phyloP scores from a whole-genome alignment of 2,797 vertebrate species.

The Yasuhikotakia modesta region DNA sequence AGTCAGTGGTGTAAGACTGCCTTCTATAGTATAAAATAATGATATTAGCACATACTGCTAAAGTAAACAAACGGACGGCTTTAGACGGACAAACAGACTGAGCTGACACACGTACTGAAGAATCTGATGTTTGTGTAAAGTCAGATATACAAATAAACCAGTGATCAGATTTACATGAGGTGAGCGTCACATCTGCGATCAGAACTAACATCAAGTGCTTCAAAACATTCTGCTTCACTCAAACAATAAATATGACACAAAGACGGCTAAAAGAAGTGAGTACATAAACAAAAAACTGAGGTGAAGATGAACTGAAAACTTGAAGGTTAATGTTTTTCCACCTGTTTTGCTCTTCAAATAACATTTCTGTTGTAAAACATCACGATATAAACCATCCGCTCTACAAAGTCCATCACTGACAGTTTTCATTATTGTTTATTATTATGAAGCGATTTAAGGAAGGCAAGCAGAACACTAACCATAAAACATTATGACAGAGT shows the following conservation, averaged over 20 bases:
- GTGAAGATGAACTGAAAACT: too few species aligned
- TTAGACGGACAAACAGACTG: constrained; percentile 20
- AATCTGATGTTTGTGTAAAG: not conserved
- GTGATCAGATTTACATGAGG: not conserved
- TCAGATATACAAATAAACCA: not conserved
- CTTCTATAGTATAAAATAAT: constrained; percentile 40
- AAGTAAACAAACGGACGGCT: constrained; percentile 38
- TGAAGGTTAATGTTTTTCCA: not conserved
- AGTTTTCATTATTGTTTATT: not conserved
- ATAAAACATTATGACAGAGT: constrained; percentile 38
- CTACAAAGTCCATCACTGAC: not conserved
- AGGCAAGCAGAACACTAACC: constrained; percentile 24
- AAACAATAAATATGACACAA: constrained; percentile 16
- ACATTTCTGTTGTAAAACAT: constrained; percentile 20
- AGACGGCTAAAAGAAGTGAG: too few species aligned
- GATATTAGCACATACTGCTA: constrained; percentile 16
- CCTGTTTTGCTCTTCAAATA: not conserved
- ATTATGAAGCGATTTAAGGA: constrained; percentile 19
- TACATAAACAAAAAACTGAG: too few species aligned
- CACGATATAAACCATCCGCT: constrained; percentile 22
- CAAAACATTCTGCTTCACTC: not conserved
- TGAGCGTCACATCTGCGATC: not conserved
- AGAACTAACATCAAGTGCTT: constrained; percentile 27
- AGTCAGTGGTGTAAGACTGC: constrained; percentile 29
- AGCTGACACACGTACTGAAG: not conserved